These are phyloP conservation scores for Mustela nigripes DNA, from an alignment of 2,113 vertebrate species.

Conservation along the genomic window DNA sequence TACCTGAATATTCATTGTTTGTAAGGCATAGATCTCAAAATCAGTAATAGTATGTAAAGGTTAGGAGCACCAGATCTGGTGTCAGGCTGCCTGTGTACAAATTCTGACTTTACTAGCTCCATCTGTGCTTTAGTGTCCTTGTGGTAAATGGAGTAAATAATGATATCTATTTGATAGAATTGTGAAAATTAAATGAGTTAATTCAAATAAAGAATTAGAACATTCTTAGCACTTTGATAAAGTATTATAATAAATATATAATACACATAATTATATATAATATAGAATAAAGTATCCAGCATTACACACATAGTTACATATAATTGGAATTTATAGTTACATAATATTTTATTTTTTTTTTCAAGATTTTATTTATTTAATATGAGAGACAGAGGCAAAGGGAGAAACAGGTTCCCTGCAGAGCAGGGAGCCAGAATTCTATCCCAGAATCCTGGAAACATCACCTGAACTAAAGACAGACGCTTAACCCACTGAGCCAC, in stretches of 20 bases:
- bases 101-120: background rate
- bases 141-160: conserved; percentile 31
- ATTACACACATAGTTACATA: background rate
- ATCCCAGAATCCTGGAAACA: no score
- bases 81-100: background rate
- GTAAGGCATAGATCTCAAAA: conserved; percentile 27
- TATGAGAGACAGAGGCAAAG: no score
- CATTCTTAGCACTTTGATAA: conserved; percentile 33
- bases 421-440: no score
- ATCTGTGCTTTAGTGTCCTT: background rate
- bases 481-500: no score
- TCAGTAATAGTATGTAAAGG: background rate
- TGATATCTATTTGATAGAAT: background rate
- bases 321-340: background rate
- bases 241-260: background rate
- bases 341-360: background rate
- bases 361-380: no score
- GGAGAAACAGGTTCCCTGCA: no score
- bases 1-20: conserved; percentile 9
- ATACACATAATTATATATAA: no score
- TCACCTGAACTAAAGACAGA: no score
- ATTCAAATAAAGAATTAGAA: conserved; percentile 28
- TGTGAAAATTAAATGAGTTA: background rate
- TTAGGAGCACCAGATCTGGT: background rate
- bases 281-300: background rate